Evolutionary conservation across 1,140 invertebrate species (phyloP), one percentile per base, ranked within the genome.

Genomic region (Pararge aegeria): DNA sequence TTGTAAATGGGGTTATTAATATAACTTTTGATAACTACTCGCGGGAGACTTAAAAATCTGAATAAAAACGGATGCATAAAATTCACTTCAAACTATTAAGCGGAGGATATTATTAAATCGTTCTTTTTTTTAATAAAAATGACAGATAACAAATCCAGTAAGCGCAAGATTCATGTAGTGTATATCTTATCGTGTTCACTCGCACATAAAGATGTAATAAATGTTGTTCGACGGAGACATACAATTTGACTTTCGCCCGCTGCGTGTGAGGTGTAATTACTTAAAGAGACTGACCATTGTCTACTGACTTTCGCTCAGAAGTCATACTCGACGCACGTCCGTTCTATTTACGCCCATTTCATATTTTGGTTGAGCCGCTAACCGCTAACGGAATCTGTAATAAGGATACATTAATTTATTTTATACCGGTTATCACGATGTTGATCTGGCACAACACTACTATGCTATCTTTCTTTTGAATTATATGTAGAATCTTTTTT

Each of bases 221-320:
- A 15, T 18, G 16, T 16, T 18, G 38, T 16, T 15, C 4, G 10
- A 38, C 13, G 38, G 16, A 42, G 38, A 42, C 38, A 42, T 40
- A 15, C 34, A 42, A 42, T 46, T 20, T 46, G 44, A 21, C 44
- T 46, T 46, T 46, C 44, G 44, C 44, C 44, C 19, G 44, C 10
- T 46, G 44, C 44, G 44, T 46, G 44, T 46, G 44, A 46, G 44
- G 7, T 16, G 19, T n/a, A 20, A 46, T 46, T 21, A 42, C 18
- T 42, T 15, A 46, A 42, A 42, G 34, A 38, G 13, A 46, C 44
- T 46, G 44, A 46, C 44, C 44, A 46, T 46, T 46, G 44, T 46
- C 44, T 46, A 21, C 44, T 20, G 44, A 46, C 44, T 46, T 46
- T 46, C 44, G 19, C 44, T 46, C 38, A 10, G 9, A 0, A n/a